These are phyloP conservation scores for Eciton burchellii DNA, from an alignment of 1,140 invertebrate species.

Conservation along the genomic window DNA sequence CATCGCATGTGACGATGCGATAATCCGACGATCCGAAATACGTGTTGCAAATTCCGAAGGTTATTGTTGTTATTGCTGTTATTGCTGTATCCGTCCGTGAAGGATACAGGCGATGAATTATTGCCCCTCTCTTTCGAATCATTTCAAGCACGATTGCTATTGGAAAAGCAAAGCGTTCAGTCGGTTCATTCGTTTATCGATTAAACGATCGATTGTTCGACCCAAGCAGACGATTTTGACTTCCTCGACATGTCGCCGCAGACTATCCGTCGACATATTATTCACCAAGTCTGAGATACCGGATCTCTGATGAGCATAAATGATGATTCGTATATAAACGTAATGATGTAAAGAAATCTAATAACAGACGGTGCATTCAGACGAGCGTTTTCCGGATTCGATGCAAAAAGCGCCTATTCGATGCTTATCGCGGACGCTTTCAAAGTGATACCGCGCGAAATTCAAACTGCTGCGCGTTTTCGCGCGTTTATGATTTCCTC, in stretches of 20 bases:
- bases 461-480: no score
- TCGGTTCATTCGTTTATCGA: constrained; percentile 3
- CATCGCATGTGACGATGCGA: no score
- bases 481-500: no score
- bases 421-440: not conserved
- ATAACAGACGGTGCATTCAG: constrained; percentile 32
- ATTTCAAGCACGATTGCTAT: not conserved
- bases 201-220: constrained; percentile 25
- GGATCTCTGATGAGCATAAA: no score
- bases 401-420: constrained; percentile 18
- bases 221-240: constrained; percentile 24
- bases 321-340: no score
- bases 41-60: not conserved
- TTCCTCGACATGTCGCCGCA: constrained; percentile 29
- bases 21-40: no score
- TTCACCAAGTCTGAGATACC: no score
- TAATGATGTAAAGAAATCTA: no score
- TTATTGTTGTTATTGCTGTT: not conserved
- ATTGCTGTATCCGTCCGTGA: not conserved
- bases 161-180: constrained; percentile 8
- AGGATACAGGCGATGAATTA: constrained; percentile 3
- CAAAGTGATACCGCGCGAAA: not conserved
- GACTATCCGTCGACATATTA: constrained; percentile 39
- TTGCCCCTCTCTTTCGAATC: not conserved
- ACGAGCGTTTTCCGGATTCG: constrained; percentile 30